Conservation (phyloP, 2,888 invertebrate genomes). For the Macropis europaea region DNA sequence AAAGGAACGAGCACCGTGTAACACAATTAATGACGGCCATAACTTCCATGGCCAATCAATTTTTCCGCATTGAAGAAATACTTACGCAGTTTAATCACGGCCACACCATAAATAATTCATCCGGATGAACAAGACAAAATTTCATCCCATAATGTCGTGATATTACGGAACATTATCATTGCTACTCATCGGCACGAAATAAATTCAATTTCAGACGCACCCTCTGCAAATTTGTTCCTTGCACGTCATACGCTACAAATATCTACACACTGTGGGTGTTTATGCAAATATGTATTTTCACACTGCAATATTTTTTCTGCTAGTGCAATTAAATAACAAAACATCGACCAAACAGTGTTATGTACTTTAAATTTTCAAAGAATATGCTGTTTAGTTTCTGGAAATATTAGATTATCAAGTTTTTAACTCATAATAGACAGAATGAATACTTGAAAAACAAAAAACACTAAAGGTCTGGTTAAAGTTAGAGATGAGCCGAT, state of each 20-base stretch:
- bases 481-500: not conserved
- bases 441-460: not conserved
- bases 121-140: not conserved
- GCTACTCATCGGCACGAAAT: not conserved
- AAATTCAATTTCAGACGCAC: not conserved
- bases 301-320: no score
- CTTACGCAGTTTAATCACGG: not conserved
- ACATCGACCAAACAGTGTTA: no score
- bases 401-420: no score
- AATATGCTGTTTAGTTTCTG: no score
- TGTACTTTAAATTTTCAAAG: no score
- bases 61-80: not conserved
- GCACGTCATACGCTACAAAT: no score
- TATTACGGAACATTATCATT: not conserved
- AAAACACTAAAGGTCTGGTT: not conserved
- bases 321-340: no score
- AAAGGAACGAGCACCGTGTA: not conserved
- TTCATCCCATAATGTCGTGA: conserved; percentile 4
- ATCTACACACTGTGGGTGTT: no score
- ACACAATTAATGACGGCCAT: not conserved
- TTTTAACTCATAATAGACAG: not conserved
- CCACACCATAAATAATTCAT: not conserved
- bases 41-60: not conserved
- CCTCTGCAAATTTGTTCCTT: not conserved
- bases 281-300: no score